These are phyloP conservation scores for Coilia nasus DNA, from an alignment of 2,797 vertebrate species.

Conservation along the genomic window DNA sequence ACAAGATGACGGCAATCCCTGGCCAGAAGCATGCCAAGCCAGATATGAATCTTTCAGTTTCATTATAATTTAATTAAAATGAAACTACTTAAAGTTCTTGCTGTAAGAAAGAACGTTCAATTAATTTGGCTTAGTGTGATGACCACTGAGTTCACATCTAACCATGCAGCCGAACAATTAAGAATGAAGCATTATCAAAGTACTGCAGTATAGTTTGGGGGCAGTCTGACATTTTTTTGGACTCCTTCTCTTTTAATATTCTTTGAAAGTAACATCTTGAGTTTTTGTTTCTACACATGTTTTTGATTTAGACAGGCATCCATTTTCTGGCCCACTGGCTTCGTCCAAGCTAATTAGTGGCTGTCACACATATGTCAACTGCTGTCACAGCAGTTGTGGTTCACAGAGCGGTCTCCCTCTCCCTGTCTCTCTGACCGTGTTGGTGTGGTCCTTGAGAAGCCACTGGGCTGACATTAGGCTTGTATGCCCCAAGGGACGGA, in stretches of 20 bases:
- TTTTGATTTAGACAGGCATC: conserved; percentile 3
- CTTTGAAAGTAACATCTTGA: background rate
- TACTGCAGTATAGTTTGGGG: conserved; percentile 7
- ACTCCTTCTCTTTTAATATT: background rate
- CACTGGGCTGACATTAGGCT: background rate
- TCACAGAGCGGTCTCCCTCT: background rate
- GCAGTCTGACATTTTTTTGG: background rate
- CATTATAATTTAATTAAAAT: conserved; percentile 58
- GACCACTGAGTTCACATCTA: conserved; percentile 44
- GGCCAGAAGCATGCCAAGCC: conserved; percentile 41
- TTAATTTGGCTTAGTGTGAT: conserved; percentile 40
- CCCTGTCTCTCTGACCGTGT: background rate
- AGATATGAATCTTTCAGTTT: conserved; percentile 52
- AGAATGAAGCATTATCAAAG: conserved; percentile 14
- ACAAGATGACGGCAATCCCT: conserved; percentile 45
- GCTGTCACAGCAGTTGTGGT: background rate
- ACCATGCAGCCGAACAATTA: conserved; percentile 40
- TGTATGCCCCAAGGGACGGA: background rate
- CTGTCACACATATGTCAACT: conserved; percentile 33
- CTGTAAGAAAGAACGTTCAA: conserved; percentile 44
- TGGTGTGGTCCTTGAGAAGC: background rate
- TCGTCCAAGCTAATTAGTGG: conserved; percentile 29
- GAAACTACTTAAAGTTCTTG: conserved; percentile 52
- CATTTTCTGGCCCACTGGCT: conserved; percentile 28
- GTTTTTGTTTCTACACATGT: background rate